Base-by-base conservation (phyloP, 2,888 invertebrate genomes). In the Hetaerina titia region DNA sequence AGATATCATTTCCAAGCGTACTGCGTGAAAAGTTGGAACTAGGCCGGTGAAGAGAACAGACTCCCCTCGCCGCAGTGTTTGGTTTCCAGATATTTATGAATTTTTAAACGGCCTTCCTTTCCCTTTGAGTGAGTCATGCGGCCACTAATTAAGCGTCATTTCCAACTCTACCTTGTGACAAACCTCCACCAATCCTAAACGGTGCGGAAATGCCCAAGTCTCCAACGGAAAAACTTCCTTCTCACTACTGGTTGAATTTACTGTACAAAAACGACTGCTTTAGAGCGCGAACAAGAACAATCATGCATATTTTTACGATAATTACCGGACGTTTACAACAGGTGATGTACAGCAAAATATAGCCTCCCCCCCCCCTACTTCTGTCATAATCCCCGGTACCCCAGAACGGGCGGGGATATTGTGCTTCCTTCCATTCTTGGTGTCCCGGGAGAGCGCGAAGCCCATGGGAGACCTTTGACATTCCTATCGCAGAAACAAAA, bases 391-490 rank as follows among this genome's bases (percentile, higher is more conserved):
- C 6, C 11, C 60, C 60, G 60, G 13, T 17, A 17, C 2, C 31
- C 81, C 81, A 81, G 81, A 31, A 31, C 25, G 81, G 31, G n/a
- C 25, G 31, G 31, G 25, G 69, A 69, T 8, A 81, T 81, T 22
- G 45, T 45, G 45, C 45, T 45, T 45, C 45, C 45, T 45, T 45
- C 45, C 45, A 45, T 45, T 31, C 81, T n/a, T 13, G 81, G 25
- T 81, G 25, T 81, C 13, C 31, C 31, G 60, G 81, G 31, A 11
- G 81, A 22, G 31, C 31, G 31, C 19, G 92, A 74, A 56, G 69
- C 92, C 69, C 60, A 60, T 89, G 89, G 89, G 58, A 90, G 58
- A 92, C 92, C 92, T 92, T 92, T 92, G 92, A 69, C 92, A 92
- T 92, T 81, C 81, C 31, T 56, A 57, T 56, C 92, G 45, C 69